Conservation (phyloP, 2,888 invertebrate genomes). For the Athalia circularis region DNA sequence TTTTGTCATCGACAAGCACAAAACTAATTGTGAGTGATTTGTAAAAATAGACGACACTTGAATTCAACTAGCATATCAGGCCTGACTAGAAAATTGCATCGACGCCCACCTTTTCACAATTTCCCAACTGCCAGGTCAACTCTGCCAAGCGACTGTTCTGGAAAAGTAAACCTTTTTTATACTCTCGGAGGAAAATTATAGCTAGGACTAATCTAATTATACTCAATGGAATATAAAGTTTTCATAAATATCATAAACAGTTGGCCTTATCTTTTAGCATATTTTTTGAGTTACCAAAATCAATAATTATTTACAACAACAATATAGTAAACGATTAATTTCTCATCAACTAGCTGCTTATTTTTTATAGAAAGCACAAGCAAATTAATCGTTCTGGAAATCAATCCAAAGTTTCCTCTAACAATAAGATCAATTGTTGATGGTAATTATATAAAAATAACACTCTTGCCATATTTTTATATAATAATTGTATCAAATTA, state of each 20-base stretch:
- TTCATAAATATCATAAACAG: background rate
- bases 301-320: slow-evolving; percentile 19
- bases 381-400: slow-evolving; percentile 14
- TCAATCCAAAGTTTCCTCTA: background rate
- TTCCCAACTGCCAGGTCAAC: slow-evolving; percentile 57
- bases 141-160: slow-evolving; percentile 64
- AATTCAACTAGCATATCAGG: slow-evolving; percentile 50
- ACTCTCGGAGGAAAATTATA: slow-evolving; percentile 64
- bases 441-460: background rate
- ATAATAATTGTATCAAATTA: no score
- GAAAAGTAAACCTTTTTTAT: slow-evolving; percentile 65
- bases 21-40: background rate
- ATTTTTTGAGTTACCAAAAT: background rate
- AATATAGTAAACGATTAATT: slow-evolving; percentile 10
- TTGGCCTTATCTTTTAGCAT: background rate
- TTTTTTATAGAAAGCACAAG: slow-evolving; percentile 4
- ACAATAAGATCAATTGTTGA: no score
- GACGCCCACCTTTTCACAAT: slow-evolving; percentile 65
- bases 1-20: background rate
- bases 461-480: no score
- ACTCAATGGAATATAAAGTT: slow-evolving; percentile 17
- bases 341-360: slow-evolving; percentile 9
- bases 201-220: slow-evolving; percentile 33
- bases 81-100: slow-evolving; percentile 53
- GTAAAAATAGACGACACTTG: background rate